Base-by-base conservation (phyloP, 2,113 vertebrate species). In the Arenaria interpres region DNA sequence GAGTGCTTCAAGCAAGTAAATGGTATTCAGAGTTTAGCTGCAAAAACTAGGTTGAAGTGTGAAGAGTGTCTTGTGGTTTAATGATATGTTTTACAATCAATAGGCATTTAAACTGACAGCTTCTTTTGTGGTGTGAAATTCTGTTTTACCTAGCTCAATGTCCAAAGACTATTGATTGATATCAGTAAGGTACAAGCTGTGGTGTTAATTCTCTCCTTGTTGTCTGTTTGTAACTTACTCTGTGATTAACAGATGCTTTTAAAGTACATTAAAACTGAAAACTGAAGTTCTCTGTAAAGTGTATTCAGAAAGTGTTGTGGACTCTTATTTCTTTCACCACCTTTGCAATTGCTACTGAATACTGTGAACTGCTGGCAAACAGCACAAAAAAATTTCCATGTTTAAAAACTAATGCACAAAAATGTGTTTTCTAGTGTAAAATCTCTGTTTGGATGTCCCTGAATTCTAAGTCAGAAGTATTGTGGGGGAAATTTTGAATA, bases 241-340 rank as follows among this genome's bases (percentile, higher is more conserved):
- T 62, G 48, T 91, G 74, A 88, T 95, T 89, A 96, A 89, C 63
- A 93, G 66, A 56, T 85, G 35, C 27, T 79, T 94, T 85, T 79
- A 85, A 91, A 94, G 15, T 50, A 35, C 9, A 23, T 83, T 64
- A 48, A 88, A 91, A 53, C 27, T 53, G n/a, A 82, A 94, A 85
- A 54, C 53, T 69, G 13, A 88, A 45, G 33, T 81, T 85, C 25
- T 75, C 12, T 48, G 11, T 27, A 48, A 75, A 76, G 33, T 6
- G 1, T 48, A 46, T 51, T 69, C 10, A 60, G 48, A 56, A 84
- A 72, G 14, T 62, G 25, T 39, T 81, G 17, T n/a, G 33, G 24
- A 45, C 41, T 83, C 27, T 17, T 20, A 23, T 59, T 74, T 90
- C 53, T 57, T 93, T 87, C 21, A 50, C 27, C 17, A 46, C 46